Evolutionary conservation across 2,888 invertebrate species (phyloP), one percentile per base, ranked within the genome.

Genomic region (Scaptomyza cyrtandrae): DNA sequence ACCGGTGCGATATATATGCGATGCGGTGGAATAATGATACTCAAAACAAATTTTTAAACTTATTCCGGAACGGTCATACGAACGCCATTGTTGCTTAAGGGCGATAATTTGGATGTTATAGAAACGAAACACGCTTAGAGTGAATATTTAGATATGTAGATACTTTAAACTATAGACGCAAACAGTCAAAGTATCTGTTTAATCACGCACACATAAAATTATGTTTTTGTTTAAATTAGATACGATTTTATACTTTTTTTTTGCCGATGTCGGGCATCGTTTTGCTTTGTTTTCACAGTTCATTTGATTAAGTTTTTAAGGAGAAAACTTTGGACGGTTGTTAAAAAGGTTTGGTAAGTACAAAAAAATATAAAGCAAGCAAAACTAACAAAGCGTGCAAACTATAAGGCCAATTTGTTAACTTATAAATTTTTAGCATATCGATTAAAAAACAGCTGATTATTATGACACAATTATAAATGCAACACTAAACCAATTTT

Each of bases 301-400:
- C 85, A 63, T 80, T 80, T 13, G 49, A 63, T 76, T 79, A 83
- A 62, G 39, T 14, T 41, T 41, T 39, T n/a, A n/a, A n/a, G n/a
- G n/a, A 27, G 6, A 35, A 11, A n/a, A 14, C 14, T 43, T 59
- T 19, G n/a, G 27, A 33, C 19, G 27, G 41, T 19, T 37, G 55
- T 49, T 60, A 50, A n/a, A 6, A 35, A 41, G 33, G 13, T 11
- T 6, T 13, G 37, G 9, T 70, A 41, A 46, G 54, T 63, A 50
- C 41, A 56, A 57, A 1, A 29, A 53, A n/a, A 9, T 55, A 41
- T 6, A 65, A 54, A 55, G 27, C 27, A 62, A 45, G 33, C 50
- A 50, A 64, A 60, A 58, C 55, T 54, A 54, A 35, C 48, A 65
- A 68, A 44, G 53, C 80, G 73, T 73, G 73, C 80, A 58, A 39